Evolutionary conservation across 2,888 invertebrate genomes (phyloP).

Genomic region (Coremacera marginata): DNA sequence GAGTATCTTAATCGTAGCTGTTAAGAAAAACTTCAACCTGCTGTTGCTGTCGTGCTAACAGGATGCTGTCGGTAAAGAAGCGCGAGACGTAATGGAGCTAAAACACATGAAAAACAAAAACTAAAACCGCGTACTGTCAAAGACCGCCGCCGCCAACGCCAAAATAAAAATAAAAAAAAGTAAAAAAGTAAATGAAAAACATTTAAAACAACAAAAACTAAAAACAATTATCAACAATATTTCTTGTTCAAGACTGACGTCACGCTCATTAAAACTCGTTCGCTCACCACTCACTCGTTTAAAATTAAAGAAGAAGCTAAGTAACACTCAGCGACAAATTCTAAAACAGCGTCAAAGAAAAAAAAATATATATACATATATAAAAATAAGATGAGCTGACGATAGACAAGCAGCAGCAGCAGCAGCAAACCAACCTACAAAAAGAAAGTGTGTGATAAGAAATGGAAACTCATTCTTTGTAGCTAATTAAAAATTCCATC

Average conservation of each 20-base stretch:
- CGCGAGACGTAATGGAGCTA: not conserved
- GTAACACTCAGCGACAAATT: not conserved
- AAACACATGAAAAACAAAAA: not conserved
- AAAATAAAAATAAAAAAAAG: constrained; percentile 24
- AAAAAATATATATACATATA: not conserved
- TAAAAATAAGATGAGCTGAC: constrained; percentile 1
- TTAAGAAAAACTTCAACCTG: not conserved
- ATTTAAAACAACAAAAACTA: not conserved
- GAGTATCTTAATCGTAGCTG: no score
- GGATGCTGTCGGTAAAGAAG: not conserved
- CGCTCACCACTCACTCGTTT: constrained; percentile 2
- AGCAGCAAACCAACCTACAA: constrained; percentile 46
- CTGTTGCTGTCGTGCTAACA: not conserved
- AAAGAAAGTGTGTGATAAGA: constrained; percentile 59
- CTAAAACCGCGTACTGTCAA: constrained; percentile 22
- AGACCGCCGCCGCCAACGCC: constrained; percentile 42
- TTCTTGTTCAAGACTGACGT: constrained; percentile 4
- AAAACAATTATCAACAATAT: not conserved
- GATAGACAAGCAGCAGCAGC: constrained; percentile 9
- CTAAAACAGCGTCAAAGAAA: not conserved
- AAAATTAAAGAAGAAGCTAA: not conserved
- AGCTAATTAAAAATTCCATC: constrained; percentile 52
- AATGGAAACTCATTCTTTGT: constrained; percentile 39
- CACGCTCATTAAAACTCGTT: constrained; percentile 3
- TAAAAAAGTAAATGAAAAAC: constrained; percentile 17